Base-by-base conservation (phyloP, 2,797 vertebrate species). In the Microctenopoma stevenorrisi region DNA sequence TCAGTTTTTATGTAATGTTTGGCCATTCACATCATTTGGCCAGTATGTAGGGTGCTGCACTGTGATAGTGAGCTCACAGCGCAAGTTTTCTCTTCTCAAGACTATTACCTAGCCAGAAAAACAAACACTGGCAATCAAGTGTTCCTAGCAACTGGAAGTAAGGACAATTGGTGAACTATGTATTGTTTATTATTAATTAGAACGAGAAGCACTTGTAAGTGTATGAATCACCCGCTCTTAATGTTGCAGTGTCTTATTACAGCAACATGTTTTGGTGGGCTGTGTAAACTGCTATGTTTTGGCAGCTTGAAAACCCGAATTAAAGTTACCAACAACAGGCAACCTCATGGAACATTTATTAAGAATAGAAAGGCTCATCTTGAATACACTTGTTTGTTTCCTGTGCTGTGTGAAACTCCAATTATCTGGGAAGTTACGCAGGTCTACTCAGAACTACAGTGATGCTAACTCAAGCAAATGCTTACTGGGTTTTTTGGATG, bases 101-200 rank as follows among this genome's bases (percentile, higher is more conserved):
- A 26, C 47, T 28, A 8, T 50, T 55, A 15, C 22, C 28, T 18
- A 11, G 22, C 22, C 22, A 22, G 9, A 53, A 26, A 46, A 46
- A 11, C 13, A 58, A 75, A 43, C 25, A 22, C 13, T 44, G 47
- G 25, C 49, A 40, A 40, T 40, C 7, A 54, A 53, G 12, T 26
- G 35, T 53, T 57, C 4, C 22, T 14, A 49, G 4, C 59, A 43
- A 43, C 53, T 77, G 47, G 47, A 58, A 38, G 13, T 35, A 48
- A 12, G 7, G 48, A 58, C 38, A 77, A 67, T 72, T 43, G 55
- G 28, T n/a, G 16, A 68, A 44, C 28, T 53, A 51, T n/a, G 9
- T 12, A 13, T 14, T 3, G 13, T 71, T 57, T 26, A 51, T 37
- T 10, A 4, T 40, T 40, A 57, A 61, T 4, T 26, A 22, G 8